Percentiles rank a stretch among this genome's conserved stretches.
Conservation (phyloP, 1,140 invertebrate species). For the Drosophila funebris region DNA sequence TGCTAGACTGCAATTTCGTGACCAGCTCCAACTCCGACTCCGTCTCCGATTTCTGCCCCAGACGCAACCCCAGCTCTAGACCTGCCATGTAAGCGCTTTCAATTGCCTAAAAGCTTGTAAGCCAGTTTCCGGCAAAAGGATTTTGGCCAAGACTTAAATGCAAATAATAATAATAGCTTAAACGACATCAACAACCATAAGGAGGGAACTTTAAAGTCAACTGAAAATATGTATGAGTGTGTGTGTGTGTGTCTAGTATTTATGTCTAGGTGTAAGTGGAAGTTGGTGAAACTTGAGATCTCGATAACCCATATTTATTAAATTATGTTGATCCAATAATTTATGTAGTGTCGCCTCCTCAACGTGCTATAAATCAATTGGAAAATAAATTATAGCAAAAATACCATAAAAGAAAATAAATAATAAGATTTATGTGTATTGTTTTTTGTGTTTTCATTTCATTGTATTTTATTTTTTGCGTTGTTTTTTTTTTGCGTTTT, state of each 20-base stretch:
- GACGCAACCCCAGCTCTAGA: not conserved
- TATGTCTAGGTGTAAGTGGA: not conserved
- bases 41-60: not conserved
- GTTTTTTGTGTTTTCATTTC: slow-evolving; percentile 42
- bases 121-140: slow-evolving; percentile 72
- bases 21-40: slow-evolving; percentile 31
- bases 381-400: slow-evolving; percentile 22
- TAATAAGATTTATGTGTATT: slow-evolving; percentile 51
- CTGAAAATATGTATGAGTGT: not conserved
- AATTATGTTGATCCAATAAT: slow-evolving; percentile 39
- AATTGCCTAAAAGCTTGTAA: slow-evolving; percentile 82
- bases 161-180: slow-evolving; percentile 18
- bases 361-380: slow-evolving; percentile 28
- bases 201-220: not conserved
- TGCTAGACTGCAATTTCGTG: slow-evolving; percentile 76
- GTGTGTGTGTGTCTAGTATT: not conserved
- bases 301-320: slow-evolving; percentile 8
- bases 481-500: slow-evolving; percentile 41
- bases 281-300: slow-evolving; percentile 5
- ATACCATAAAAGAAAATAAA: slow-evolving; percentile 38
- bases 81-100: slow-evolving; percentile 72
- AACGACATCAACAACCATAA: not conserved
- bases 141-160: slow-evolving; percentile 17
- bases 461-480: slow-evolving; percentile 56
- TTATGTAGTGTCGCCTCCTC: slow-evolving; percentile 22